Percentiles rank a stretch among this genome's conserved stretches.
Evolutionary conservation across 1,140 invertebrate species (phyloP).

Genomic region (Caenorhabditis latens): DNA sequence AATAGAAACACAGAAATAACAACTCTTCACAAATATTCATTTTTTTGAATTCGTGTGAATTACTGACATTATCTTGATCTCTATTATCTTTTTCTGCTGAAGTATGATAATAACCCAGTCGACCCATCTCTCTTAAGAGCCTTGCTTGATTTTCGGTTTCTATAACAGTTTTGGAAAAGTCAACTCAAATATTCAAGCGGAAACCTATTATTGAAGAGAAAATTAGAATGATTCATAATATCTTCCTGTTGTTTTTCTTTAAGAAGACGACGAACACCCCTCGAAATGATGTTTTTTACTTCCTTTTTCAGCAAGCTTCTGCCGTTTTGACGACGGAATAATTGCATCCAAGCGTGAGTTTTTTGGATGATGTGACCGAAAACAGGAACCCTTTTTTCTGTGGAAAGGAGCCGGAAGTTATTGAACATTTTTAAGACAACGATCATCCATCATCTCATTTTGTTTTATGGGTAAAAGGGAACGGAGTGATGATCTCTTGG

Average conservation of each 20-base stretch:
- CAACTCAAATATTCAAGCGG: no score
- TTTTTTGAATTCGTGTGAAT: no score
- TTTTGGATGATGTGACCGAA: slow-evolving; percentile 20
- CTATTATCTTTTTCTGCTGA: no score
- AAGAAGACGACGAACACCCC: neutral
- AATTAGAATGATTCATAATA: neutral
- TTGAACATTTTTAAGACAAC: slow-evolving; percentile 15
- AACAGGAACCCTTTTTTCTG: slow-evolving; percentile 5
- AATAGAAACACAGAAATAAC: no score
- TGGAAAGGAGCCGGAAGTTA: neutral
- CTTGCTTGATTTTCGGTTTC: no score
- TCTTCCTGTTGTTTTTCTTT: neutral
- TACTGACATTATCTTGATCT: no score
- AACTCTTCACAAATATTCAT: no score
- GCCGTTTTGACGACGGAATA: slow-evolving; percentile 2
- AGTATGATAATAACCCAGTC: no score
- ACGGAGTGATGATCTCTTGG: neutral
- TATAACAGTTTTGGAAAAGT: no score
- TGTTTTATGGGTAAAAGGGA: neutral
- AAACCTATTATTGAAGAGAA: no score
- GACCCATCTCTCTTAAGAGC: no score
- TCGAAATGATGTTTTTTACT: slow-evolving; percentile 13
- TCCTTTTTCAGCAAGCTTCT: slow-evolving; percentile 1
- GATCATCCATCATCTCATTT: slow-evolving; percentile 20
- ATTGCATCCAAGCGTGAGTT: slow-evolving; percentile 37